Conservation (phyloP, 2,888 invertebrate species). For the Cactoblastis cactorum region DNA sequence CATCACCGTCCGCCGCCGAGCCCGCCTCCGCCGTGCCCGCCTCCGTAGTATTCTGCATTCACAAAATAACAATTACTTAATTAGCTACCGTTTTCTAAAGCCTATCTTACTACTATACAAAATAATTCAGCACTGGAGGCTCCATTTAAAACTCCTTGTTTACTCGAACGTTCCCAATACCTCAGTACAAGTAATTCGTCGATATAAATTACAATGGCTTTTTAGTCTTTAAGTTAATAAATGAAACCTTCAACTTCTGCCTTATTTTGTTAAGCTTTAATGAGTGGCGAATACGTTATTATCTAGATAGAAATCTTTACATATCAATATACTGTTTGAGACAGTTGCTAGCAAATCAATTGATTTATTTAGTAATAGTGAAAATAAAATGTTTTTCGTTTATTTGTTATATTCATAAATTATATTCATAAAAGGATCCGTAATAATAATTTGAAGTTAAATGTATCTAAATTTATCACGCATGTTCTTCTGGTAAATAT, state of each 20-base stretch:
- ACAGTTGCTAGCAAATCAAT: background rate
- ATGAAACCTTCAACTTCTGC: too few species aligned
- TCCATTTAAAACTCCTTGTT: background rate
- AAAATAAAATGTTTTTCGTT: too few species aligned
- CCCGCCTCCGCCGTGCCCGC: slow-evolving; percentile 68
- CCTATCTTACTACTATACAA: background rate
- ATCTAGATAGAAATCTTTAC: background rate
- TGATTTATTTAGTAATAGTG: background rate
- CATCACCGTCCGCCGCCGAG: slow-evolving; percentile 45
- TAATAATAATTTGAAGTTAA: too few species aligned
- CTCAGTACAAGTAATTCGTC: too few species aligned
- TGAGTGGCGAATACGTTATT: background rate
- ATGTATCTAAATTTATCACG: too few species aligned
- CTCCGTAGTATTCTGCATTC: slow-evolving; percentile 72
- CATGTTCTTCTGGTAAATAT: too few species aligned
- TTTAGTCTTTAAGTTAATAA: too few species aligned
- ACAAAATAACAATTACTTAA: background rate
- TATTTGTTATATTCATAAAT: too few species aligned
- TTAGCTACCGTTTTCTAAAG: background rate
- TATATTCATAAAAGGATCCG: too few species aligned
- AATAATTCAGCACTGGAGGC: background rate
- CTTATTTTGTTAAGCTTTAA: too few species aligned
- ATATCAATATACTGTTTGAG: background rate
- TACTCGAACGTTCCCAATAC: too few species aligned
- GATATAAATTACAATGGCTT: too few species aligned